Base-by-base conservation (phyloP, 2,888 invertebrate genomes). In the Phragmatobia fuliginosa region DNA sequence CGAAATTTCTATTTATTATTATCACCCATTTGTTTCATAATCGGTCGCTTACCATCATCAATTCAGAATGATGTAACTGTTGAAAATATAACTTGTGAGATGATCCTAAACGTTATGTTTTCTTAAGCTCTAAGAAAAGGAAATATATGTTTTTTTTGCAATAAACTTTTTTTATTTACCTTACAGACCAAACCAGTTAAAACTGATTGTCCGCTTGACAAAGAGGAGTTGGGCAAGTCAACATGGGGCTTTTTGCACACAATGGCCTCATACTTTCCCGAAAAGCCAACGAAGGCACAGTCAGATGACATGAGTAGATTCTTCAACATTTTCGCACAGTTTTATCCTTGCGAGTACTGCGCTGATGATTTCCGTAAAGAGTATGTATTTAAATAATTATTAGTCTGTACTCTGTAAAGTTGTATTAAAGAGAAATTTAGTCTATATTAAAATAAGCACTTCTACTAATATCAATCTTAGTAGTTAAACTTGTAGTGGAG, bases 231-330 rank as follows among this genome's bases (percentile, higher is more conserved):
- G 60, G 98, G 98, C 33, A 96, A 96, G 7, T 96, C 96, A 66
- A 98, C 99, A 4, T 99, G 99, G 99, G 97, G 98, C 10, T 96
- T 99, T 80, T 95, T 99, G 4, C 99, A 99, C 88, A 98, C 99
- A 0, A 99, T 99, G 97, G 99, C 99, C 5, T 98, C 99, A 0
- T 98, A 98, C 89, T 99, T 97, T 92, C 99, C 99, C 0, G 97
- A 97, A 7, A 96, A 96, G 80, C 99, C 99, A 0, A 96, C 96
- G 0, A 91, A 91, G 10, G 91, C 95, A 60, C 96, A 99, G 82
- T 96, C 97, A 66, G 93, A 95, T 0, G 97, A 98, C 78, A 98
- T 99, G 97, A 96, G 95, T 62, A 95, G 96, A 56, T 99, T 99
- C 88, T 97, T 99, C 77, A 94, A 96, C 59, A 95, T 97, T 49